Evolutionary conservation across 2,113 vertebrate genomes (phyloP), one percentile per base, ranked within the genome.

Genomic region (Oryzias melastigma): DNA sequence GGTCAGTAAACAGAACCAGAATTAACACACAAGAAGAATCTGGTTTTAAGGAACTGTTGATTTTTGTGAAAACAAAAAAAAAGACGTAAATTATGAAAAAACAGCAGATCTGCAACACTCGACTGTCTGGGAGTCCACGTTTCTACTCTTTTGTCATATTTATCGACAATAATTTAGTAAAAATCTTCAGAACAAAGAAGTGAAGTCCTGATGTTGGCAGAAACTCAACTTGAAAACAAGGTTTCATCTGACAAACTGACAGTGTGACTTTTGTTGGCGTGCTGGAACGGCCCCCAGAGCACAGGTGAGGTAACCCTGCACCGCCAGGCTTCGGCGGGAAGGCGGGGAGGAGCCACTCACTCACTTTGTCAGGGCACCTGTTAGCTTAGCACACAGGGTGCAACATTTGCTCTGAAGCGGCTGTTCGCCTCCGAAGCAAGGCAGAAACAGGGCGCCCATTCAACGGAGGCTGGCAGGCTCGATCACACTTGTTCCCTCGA

Each of bases 361-460:
- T 61, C 71, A 70, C 70, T 71, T 63, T 63, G 69, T 74, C 46
- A 64, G 74, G 72, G 54, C 91, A 91, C 90, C 91, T 91, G 91
- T 91, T 90, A 70, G 73, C 81, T 80, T 55, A 78, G 67, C 79
- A 76, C 87, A 86, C 62, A 27, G 73, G 73, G 72, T 44, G 54
- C 66, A 72, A 88, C 89, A 90, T 77, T 90, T 90, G 89, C 83
- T 81, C 62, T 3, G 43, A 77, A 66, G 79, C 75, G 52, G 77
- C 88, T 88, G 89, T 83, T 75, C 63, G 73, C 55, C 50, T 68
- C 63, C 68, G 61, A 71, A 74, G 56, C 59, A 16, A 54, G 66
- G 57, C 49, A 16, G 65, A 73, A 78, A 89, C 90, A 86, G 83
- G 68, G 75, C 53, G 14, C 20, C 75, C 80, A 87, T 89, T 89